Evolutionary conservation across 2,113 vertebrate genomes (phyloP).

Genomic region (Prinia subflava): DNA sequence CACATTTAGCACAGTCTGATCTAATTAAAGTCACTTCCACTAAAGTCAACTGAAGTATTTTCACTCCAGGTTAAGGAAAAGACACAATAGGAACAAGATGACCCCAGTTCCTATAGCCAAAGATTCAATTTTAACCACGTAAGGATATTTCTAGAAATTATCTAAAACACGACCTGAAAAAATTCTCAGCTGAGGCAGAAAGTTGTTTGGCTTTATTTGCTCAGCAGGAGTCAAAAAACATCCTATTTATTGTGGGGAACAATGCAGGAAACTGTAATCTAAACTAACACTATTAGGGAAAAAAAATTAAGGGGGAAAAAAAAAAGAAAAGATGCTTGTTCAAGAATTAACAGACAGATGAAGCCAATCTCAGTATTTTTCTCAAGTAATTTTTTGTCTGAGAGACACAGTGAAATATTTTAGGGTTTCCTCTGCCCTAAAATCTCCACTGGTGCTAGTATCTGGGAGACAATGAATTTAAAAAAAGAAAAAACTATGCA

Average conservation of each 20-base stretch:
- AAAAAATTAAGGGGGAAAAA: not conserved
- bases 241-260: not conserved
- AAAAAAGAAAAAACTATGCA: not conserved
- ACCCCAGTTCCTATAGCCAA: not conserved
- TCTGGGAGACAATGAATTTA: not conserved
- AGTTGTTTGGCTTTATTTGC: not conserved
- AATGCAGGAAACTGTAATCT: not conserved
- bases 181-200: not conserved
- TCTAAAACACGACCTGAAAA: not conserved
- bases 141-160: not conserved
- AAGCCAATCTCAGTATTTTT: not conserved
- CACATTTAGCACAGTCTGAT: slow-evolving; percentile 20
- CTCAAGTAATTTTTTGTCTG: not conserved
- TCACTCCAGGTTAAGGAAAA: slow-evolving; percentile 14
- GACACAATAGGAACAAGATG: not conserved
- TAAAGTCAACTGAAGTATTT: slow-evolving; percentile 8
- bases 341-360: not conserved
- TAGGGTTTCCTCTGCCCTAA: not conserved
- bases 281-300: not conserved
- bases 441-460: not conserved
- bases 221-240: not conserved
- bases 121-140: not conserved
- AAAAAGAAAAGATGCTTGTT: not conserved
- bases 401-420: not conserved
- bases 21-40: slow-evolving; percentile 27